Evolutionary conservation across 2,888 invertebrate species (phyloP).

Genomic region (Platycheirus rosarum): DNA sequence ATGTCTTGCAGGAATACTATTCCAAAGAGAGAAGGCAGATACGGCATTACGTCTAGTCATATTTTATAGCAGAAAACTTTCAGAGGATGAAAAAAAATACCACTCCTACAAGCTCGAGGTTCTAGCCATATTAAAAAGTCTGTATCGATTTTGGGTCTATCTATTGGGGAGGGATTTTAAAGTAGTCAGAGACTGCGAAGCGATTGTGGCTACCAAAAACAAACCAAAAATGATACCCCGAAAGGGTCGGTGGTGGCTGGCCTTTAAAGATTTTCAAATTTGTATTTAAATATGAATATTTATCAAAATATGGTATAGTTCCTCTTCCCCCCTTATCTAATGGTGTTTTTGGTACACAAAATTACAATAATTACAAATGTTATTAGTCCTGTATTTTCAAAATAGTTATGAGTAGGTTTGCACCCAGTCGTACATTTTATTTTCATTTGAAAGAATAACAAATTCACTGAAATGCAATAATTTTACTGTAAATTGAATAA

Average conservation of each 20-base stretch:
- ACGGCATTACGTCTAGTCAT: background rate
- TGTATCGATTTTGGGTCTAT: conserved; percentile 4
- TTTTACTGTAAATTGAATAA: no score
- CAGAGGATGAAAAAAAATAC: conserved; percentile 23
- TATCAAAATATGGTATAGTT: no score
- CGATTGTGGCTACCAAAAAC: conserved; percentile 28
- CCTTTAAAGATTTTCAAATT: no score
- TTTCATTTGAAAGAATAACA: no score
- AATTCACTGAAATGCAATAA: no score
- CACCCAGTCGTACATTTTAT: no score
- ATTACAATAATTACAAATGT: no score
- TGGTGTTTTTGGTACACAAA: no score
- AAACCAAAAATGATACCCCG: conserved; percentile 19
- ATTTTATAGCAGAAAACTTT: conserved; percentile 2
- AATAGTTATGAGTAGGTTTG: no score
- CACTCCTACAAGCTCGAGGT: conserved; percentile 36
- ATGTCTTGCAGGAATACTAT: background rate
- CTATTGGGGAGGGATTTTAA: background rate
- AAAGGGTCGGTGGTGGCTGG: conserved; percentile 8
- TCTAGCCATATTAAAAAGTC: conserved; percentile 23
- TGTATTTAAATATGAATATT: no score
- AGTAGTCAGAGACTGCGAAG: conserved; percentile 28
- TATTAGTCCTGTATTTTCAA: no score
- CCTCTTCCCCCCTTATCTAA: no score
- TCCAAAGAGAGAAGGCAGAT: background rate